Evolutionary conservation across 1,140 invertebrate genomes (phyloP), one percentile per base, ranked within the genome.

Genomic region (Drosophila obscura): DNA sequence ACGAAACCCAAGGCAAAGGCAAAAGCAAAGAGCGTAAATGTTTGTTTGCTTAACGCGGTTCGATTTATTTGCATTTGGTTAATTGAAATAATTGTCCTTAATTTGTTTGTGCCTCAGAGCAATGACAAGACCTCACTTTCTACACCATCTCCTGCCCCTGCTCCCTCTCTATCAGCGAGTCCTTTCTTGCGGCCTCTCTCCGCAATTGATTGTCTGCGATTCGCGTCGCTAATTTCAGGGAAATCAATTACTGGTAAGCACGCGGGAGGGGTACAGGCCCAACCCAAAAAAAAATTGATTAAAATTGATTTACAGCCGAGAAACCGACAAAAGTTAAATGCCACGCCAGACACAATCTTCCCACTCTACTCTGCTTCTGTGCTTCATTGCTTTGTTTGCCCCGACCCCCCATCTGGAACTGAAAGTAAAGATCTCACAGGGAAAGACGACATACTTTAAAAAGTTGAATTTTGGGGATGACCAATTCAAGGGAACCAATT

Each of bases 71-170:
- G 83, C 83, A 89, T 88, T 88, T 88, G 80, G 83, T 88, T 88
- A 88, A 88, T 88, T 88, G 84, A 88, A 88, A 88, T 88, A 88
- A 88, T 88, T 88, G 83, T 88, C 83, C 84, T 80, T 88, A 88
- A 88, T 88, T 88, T 88, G 84, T 88, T 88, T 88, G 79, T 79
- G 83, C 83, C 83, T 88, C 55, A 55, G 52, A 82, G 82, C 78
- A 72, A 44, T 66, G 71, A 75, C 72, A 75, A 49, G 53, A n/a
- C 26, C 49, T 49, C 26, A 11, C 28, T 39, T 6, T 1, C 45
- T 16, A 7, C 28, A 44, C 19, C 55, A 5, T 1, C 11, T 43
- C 24, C 43, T 2, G 6, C n/a, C 4, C 45, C 24, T 57, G 24
- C 64, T 55, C 57, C 57, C 19, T 58, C 48, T 15, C 26, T 51